Conservation (phyloP, 2,888 invertebrate species). For the Drosophila planitibia region DNA sequence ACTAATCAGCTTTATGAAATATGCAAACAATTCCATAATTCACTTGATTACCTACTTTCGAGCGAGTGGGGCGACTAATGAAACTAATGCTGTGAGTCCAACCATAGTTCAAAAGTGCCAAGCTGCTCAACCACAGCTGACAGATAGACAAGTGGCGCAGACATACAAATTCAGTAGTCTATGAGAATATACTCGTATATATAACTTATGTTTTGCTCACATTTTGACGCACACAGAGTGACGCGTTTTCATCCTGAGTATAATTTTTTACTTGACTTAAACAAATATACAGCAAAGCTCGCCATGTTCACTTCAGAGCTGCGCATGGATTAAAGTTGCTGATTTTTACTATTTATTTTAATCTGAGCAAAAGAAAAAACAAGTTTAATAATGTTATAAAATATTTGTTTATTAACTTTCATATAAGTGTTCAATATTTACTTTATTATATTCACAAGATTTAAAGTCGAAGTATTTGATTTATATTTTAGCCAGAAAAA, state of each 20-base stretch:
- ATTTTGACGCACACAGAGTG: constrained; percentile 25
- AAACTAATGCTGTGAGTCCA: constrained; percentile 50
- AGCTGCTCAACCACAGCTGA: constrained; percentile 1
- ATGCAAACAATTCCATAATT: constrained; percentile 60
- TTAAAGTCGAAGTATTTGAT: neutral
- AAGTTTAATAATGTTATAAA: neutral
- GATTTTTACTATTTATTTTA: neutral
- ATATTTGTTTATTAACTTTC: neutral
- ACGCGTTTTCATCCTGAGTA: constrained; percentile 48
- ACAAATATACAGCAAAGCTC: constrained; percentile 58
- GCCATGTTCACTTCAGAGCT: constrained; percentile 7
- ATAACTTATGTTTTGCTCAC: constrained; percentile 67
- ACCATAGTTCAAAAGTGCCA: constrained; percentile 19
- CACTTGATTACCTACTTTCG: constrained; percentile 23
- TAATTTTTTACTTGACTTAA: constrained; percentile 74
- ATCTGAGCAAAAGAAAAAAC: neutral
- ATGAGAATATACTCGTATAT: constrained; percentile 1
- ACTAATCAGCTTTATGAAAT: constrained; percentile 57
- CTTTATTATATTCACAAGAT: neutral
- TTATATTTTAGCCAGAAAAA: constrained; percentile 1
- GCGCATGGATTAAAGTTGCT: neutral
- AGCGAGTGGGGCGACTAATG: constrained; percentile 40
- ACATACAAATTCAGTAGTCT: constrained; percentile 3
- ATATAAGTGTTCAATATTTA: neutral
- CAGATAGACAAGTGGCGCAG: constrained; percentile 18